Percentiles rank a stretch among this genome's conserved stretches.
phyloP scores from a whole-genome alignment of 2,797 vertebrate genomes.

The Cyclopterus lumpus region DNA sequence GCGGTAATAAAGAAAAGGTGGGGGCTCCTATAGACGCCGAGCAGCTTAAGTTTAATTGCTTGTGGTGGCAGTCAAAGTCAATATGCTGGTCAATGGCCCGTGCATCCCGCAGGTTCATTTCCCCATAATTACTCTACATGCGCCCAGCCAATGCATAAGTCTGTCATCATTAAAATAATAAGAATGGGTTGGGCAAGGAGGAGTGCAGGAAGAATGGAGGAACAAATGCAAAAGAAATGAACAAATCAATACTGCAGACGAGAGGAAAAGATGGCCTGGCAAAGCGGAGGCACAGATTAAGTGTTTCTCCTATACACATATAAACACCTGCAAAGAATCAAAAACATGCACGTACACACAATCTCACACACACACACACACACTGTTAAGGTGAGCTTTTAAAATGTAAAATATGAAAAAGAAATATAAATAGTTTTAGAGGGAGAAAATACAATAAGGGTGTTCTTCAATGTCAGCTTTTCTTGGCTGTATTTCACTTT shows the following conservation, averaged over 20 bases:
- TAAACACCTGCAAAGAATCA: slow-evolving; percentile 12
- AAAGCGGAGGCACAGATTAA: slow-evolving; percentile 23
- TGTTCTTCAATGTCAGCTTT: slow-evolving; percentile 1
- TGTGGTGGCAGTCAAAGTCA: slow-evolving; percentile 86
- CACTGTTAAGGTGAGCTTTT: slow-evolving; percentile 14
- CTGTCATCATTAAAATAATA: slow-evolving; percentile 85
- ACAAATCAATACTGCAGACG: slow-evolving; percentile 63
- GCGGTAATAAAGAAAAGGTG: slow-evolving; percentile 59
- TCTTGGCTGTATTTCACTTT: not conserved
- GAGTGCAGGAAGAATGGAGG: slow-evolving; percentile 46
- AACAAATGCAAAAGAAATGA: slow-evolving; percentile 70
- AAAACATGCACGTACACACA: not conserved
- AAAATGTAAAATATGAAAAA: not conserved
- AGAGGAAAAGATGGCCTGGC: slow-evolving; percentile 42
- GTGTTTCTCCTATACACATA: slow-evolving; percentile 16
- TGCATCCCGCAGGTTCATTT: slow-evolving; percentile 84
- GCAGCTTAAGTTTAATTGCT: slow-evolving; percentile 85
- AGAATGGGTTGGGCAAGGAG: slow-evolving; percentile 62
- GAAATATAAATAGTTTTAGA: not conserved
- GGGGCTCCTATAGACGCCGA: slow-evolving; percentile 72
- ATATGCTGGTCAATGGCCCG: slow-evolving; percentile 86
- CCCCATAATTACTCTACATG: slow-evolving; percentile 86
- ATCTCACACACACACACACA: not conserved
- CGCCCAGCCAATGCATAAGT: slow-evolving; percentile 79
- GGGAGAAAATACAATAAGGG: not conserved